Evolutionary conservation across 1,140 invertebrate genomes (phyloP).

Genomic region (Galleria mellonella): DNA sequence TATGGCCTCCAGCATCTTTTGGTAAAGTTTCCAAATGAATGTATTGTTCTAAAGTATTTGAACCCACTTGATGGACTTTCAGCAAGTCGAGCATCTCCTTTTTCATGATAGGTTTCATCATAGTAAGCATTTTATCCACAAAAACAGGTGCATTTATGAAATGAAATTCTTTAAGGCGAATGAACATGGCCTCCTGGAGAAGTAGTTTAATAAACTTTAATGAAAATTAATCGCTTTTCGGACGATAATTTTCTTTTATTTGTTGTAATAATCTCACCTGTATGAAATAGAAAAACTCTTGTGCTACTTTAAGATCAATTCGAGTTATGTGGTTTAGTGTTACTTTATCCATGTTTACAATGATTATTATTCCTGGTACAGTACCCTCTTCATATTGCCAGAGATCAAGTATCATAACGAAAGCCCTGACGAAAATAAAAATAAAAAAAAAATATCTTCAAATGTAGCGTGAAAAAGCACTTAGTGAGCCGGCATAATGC

Average conservation of each 20-base stretch:
- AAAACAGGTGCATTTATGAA: slow-evolving; percentile 79
- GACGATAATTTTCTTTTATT: too few species aligned
- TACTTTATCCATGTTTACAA: slow-evolving; percentile 75
- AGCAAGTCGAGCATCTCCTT: slow-evolving; percentile 77
- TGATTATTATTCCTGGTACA: slow-evolving; percentile 70
- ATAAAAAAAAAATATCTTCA: neutral
- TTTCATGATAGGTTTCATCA: slow-evolving; percentile 82
- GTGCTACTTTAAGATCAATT: slow-evolving; percentile 73
- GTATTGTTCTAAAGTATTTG: slow-evolving; percentile 50
- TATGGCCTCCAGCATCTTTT: slow-evolving; percentile 66
- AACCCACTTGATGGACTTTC: slow-evolving; percentile 44
- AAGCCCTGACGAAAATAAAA: slow-evolving; percentile 43
- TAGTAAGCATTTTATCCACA: slow-evolving; percentile 77
- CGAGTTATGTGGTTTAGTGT: slow-evolving; percentile 75
- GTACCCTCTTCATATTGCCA: slow-evolving; percentile 75
- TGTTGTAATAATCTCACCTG: slow-evolving; percentile 52
- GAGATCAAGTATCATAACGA: slow-evolving; percentile 75
- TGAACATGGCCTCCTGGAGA: slow-evolving; percentile 77
- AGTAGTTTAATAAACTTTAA: slow-evolving; percentile 2
- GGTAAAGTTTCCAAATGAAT: slow-evolving; percentile 67
- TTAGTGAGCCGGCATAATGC: too few species aligned
- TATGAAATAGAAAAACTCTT: slow-evolving; percentile 78
- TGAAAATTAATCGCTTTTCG: neutral
- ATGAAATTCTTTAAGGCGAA: slow-evolving; percentile 78
- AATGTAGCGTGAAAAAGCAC: neutral